These are phyloP conservation scores for Xiphorhynchus elegans DNA, from an alignment of 2,113 vertebrate genomes.

Conservation along the genomic window DNA sequence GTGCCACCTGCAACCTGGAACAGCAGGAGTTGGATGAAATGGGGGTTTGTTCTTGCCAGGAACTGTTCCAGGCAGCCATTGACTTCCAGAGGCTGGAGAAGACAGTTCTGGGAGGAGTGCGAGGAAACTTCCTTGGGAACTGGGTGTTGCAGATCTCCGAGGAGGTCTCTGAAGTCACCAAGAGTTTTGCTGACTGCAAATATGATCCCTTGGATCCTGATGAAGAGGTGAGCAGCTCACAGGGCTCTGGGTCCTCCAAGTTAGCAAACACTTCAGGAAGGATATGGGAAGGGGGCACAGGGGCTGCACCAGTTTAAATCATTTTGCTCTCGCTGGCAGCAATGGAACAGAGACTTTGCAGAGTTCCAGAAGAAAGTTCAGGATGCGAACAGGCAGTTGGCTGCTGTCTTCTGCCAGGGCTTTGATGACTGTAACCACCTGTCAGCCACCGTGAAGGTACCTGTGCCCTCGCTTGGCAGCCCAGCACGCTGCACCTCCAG, in stretches of 20 bases:
- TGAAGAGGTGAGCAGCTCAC: slow-evolving; percentile 57
- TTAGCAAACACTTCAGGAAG: not conserved
- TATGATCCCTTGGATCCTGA: slow-evolving; percentile 76
- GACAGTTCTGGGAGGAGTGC: slow-evolving; percentile 70
- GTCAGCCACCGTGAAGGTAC: slow-evolving; percentile 73
- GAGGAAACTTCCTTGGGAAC: slow-evolving; percentile 61
- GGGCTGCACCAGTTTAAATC: fast-evolving
- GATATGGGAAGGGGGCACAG: not conserved
- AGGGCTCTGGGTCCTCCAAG: fast-evolving
- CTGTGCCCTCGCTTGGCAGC: not conserved
- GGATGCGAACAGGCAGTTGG: slow-evolving; percentile 76
- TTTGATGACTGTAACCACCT: slow-evolving; percentile 71
- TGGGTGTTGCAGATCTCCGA: slow-evolving; percentile 66
- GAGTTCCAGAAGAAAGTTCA: slow-evolving; percentile 74
- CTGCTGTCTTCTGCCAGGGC: slow-evolving; percentile 73
- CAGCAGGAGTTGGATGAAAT: fast-evolving
- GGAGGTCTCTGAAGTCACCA: slow-evolving; percentile 75
- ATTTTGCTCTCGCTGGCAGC: slow-evolving; percentile 23
- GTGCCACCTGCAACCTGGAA: not conserved
- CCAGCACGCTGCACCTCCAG: fast-evolving
- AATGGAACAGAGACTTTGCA: slow-evolving; percentile 65
- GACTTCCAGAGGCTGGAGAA: slow-evolving; percentile 80
- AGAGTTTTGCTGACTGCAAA: slow-evolving; percentile 69
- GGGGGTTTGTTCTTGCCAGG: slow-evolving; percentile 10
- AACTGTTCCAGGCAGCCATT: slow-evolving; percentile 63